Base-by-base conservation (phyloP, 2,113 vertebrate genomes). In the Reinhardtius hippoglossoides region DNA sequence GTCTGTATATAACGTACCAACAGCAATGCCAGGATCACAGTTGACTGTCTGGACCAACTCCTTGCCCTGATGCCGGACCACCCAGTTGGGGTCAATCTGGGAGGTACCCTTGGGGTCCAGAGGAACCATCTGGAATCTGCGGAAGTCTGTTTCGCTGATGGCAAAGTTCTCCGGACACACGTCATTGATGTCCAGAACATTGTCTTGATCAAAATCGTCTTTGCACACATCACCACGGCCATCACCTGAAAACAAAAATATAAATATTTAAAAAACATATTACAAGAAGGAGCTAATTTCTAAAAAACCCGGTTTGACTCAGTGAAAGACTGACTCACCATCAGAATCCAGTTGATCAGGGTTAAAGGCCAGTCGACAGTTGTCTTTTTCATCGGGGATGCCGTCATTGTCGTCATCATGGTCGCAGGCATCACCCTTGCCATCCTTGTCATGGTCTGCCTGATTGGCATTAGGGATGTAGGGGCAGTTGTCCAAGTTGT, bases 351-450 rank as follows among this genome's bases (percentile, higher is more conserved):
- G 74, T 90, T 99, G 98, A 90, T 98, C 97, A 1, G 96, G 96
- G 78, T 99, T 99, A 74, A 94, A 93, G 79, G 94, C 97, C 68
- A 99, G 89, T 76, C 98, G 92, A 80, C 98, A 99, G 90, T 99
- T 99, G 85, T 99, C 98, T 90, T 94, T 97, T 21, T 99, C 97
- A 76, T 99, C 98, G n/a, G 98, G 97, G 74, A 99, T 93, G 37
- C 97, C 98, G 3, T 99, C 98, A 5, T 99, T 98, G 89, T 99
- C 98, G n/a, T 99, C 98, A n/a, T 99, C 98, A 0, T 98, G 96
- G 91, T 99, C 98, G 50, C 98, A 99, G 80, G 96, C 98, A 9
- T 99, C 98, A 37, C 98, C 98, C 91, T 98, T 99, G 84, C 98
- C 98, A 24, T 99, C 98, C 76, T 99, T 98, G 83, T 99, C 98